Evolutionary conservation across 2,113 vertebrate species (phyloP), one percentile per base, ranked within the genome.

Genomic region (Pluvianellus socialis): DNA sequence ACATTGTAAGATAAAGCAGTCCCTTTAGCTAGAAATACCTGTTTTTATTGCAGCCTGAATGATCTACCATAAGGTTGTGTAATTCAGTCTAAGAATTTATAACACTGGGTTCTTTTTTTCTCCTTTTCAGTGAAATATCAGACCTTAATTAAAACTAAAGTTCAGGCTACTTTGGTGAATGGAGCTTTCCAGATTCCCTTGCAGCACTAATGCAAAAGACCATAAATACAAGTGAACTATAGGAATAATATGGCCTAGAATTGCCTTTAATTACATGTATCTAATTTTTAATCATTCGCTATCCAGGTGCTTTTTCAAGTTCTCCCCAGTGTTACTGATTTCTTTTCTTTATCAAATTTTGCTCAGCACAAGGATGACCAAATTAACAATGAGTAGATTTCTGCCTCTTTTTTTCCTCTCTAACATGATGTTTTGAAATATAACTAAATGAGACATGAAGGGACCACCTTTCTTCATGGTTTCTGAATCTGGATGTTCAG

Each of bases 401-500:
- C 52, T 45, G 77, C 5, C 9, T 79, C 32, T 40, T 15, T 66
- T 22, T 44, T 40, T 12, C n/a, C 33, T 14, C n/a, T 6, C 40
- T 8, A n/a, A 8, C 0, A 4, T 19, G 24, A 13, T 74, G 63
- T 42, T 84, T 90, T 79, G 45, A 94, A 91, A 68, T 56, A 71
- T 1, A 79, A n/a, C 35, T 75, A 67, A 75, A 63, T 53, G 53
- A 66, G 66, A 67, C 55, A 79, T 19, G 63, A 55, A 80, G 65
- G 45, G 28, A 80, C 53, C 61, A 71, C 21, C 61, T 90, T 79
- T 28, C 5, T 74, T 98, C 96, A 98, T 33, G 66, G 90, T 67
- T 96, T 98, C 83, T 96, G 97, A 91, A 98, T 96, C 88, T 97
- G 92, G 85, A 98, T 19, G 0, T 97, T 92, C 94, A 98, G 96